These are phyloP conservation scores for Scaptomyza graminum DNA, from an alignment of 1,140 invertebrate species.

Conservation along the genomic window DNA sequence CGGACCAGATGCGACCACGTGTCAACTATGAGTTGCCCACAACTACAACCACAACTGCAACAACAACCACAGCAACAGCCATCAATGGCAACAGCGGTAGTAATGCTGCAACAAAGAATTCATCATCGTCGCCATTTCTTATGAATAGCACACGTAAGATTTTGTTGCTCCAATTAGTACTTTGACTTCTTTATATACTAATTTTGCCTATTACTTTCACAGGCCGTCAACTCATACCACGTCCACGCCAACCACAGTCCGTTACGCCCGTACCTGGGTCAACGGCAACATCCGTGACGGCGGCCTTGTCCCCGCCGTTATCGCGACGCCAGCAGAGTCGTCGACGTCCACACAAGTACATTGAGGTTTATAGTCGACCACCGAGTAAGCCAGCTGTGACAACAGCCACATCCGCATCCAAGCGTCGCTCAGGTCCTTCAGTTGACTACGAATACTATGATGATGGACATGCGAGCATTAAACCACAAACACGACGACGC, in stretches of 20 bases:
- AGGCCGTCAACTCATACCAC: constrained; percentile 64
- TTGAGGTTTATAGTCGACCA: constrained; percentile 67
- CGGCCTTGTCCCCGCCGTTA: constrained; percentile 41
- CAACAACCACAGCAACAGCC: neutral
- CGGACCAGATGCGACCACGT: constrained; percentile 44
- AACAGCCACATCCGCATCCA: constrained; percentile 35
- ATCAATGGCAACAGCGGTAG: constrained; percentile 1
- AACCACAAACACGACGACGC: constrained; percentile 21
- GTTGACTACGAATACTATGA: constrained; percentile 32
- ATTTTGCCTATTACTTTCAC: neutral
- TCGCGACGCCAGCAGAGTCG: constrained; percentile 66
- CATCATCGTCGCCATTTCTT: neutral
- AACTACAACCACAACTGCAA: constrained; percentile 12
- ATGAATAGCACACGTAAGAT: constrained; percentile 45
- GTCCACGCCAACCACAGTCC: constrained; percentile 62
- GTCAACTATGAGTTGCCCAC: constrained; percentile 8
- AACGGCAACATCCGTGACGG: neutral
- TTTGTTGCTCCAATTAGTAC: no score
- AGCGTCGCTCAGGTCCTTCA: neutral
- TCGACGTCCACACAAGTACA: constrained; percentile 70
- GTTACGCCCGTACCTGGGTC: constrained; percentile 20
- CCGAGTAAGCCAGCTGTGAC: constrained; percentile 44
- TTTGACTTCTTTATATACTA: neutral
- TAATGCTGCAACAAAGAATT: constrained; percentile 1
- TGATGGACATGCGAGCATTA: neutral